Conservation (phyloP, 2,113 vertebrate genomes). For the Archocentrus centrarchus region DNA sequence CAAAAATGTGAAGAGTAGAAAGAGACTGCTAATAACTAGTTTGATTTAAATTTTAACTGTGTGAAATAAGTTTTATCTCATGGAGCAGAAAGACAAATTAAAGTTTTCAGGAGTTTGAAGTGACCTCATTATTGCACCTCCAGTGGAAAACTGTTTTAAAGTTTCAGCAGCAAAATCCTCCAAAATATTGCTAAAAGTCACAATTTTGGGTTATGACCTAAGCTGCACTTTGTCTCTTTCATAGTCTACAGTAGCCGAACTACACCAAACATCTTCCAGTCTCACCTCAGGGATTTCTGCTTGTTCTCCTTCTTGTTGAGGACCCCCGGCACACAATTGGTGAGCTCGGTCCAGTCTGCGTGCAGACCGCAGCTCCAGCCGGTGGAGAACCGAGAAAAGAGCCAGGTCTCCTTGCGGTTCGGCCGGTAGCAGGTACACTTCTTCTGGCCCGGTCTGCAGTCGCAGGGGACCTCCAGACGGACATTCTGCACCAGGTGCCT, state of each 20-base stretch:
- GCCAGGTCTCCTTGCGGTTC: slow-evolving; percentile 97
- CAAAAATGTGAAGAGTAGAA: neutral
- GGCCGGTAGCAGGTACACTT: slow-evolving; percentile 99
- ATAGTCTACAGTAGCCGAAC: neutral
- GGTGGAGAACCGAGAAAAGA: slow-evolving; percentile 98
- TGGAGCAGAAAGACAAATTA: neutral
- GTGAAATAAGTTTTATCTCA: neutral
- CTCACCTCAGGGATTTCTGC: slow-evolving; percentile 88
- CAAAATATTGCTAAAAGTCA: no score
- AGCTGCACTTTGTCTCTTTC: neutral
- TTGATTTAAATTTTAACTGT: neutral
- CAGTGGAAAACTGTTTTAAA: neutral
- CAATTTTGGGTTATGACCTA: neutral
- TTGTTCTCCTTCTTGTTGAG: slow-evolving; percentile 93
- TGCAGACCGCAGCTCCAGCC: slow-evolving; percentile 99
- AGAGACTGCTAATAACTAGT: neutral
- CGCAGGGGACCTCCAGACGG: slow-evolving; percentile 95
- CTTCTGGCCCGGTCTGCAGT: slow-evolving; percentile 98
- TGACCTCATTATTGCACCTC: neutral
- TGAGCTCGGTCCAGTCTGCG: slow-evolving; percentile 99
- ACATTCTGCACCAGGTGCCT: slow-evolving; percentile 98
- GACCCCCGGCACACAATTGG: slow-evolving; percentile 95
- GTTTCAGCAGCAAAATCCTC: slow-evolving; percentile 5
- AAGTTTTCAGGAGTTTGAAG: neutral
- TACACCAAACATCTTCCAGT: neutral